These are phyloP conservation scores for Bombus soroeensis DNA, from an alignment of 1,140 invertebrate species.

Conservation along the genomic window DNA sequence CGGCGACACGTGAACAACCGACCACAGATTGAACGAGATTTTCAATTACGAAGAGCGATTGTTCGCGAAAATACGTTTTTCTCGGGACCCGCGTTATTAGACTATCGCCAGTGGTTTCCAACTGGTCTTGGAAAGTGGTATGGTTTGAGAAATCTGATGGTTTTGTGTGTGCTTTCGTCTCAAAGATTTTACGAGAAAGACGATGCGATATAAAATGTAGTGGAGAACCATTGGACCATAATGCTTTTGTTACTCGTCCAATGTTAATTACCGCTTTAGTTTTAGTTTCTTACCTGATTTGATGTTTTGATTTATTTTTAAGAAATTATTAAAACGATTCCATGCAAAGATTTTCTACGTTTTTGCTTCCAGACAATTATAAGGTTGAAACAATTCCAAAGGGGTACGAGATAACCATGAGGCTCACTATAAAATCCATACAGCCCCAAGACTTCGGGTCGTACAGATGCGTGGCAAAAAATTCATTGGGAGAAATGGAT, in stretches of 20 bases:
- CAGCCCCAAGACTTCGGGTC: conserved; percentile 84
- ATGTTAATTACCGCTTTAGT: not conserved
- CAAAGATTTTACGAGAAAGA: too few relatives aligned
- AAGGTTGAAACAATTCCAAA: conserved; percentile 81
- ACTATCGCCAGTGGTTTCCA: not conserved
- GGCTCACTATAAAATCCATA: conserved; percentile 84
- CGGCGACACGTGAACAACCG: too few relatives aligned
- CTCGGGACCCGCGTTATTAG: not conserved
- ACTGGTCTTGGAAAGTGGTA: not conserved
- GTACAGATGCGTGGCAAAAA: conserved; percentile 86
- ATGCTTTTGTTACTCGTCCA: not conserved
- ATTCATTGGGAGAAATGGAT: conserved; percentile 85
- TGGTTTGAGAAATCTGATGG: not conserved
- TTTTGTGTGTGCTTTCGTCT: too few relatives aligned
- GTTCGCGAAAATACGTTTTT: not conserved
- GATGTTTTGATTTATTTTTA: not conserved
- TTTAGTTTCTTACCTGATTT: not conserved
- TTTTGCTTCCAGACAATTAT: conserved; percentile 81
- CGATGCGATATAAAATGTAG: too few relatives aligned
- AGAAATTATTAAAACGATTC: not conserved
- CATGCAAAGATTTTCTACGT: not conserved
- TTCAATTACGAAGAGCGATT: conserved; percentile 4
- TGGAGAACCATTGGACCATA: too few relatives aligned
- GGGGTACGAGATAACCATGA: conserved; percentile 84
- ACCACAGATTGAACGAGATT: not conserved